These are phyloP conservation scores for Channallabes apus DNA, from an alignment of 2,797 vertebrate species.

Conservation along the genomic window DNA sequence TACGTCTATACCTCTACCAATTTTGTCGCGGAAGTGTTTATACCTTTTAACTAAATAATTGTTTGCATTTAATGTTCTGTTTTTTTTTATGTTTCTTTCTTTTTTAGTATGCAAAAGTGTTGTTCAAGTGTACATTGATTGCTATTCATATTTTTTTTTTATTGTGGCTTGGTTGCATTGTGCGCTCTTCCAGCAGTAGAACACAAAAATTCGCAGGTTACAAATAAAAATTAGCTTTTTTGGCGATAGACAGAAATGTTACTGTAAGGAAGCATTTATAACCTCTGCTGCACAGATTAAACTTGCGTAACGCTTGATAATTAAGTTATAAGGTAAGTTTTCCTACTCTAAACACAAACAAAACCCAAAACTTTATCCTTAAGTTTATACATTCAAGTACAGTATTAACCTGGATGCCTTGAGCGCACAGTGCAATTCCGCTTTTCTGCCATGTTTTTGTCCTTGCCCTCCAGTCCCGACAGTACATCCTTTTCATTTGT, in stretches of 20 bases:
- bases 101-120: slow-evolving; percentile 6
- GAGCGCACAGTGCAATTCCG: slow-evolving; percentile 49
- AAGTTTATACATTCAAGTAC: background rate
- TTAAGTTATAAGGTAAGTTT: background rate
- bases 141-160: slow-evolving; percentile 41
- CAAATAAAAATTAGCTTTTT: background rate
- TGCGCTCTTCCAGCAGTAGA: slow-evolving; percentile 33
- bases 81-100: background rate
- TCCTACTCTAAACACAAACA: no score
- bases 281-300: no score
- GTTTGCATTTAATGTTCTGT: slow-evolving; percentile 28
- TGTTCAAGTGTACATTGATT: slow-evolving; percentile 39
- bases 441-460: slow-evolving; percentile 13
- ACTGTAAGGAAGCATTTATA: slow-evolving; percentile 11
- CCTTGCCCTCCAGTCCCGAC: slow-evolving; percentile 19
- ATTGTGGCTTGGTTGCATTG: slow-evolving; percentile 51
- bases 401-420: slow-evolving; percentile 31
- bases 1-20: slow-evolving; percentile 32
- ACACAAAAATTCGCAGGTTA: background rate
- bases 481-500: slow-evolving; percentile 34
- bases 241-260: background rate
- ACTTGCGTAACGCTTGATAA: background rate
- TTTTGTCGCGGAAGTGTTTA: slow-evolving; percentile 49
- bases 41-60: slow-evolving; percentile 29
- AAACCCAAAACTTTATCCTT: background rate